Base-by-base conservation (phyloP, 92 coral and sea anemone genomes). In the Siderastrea radians region DNA sequence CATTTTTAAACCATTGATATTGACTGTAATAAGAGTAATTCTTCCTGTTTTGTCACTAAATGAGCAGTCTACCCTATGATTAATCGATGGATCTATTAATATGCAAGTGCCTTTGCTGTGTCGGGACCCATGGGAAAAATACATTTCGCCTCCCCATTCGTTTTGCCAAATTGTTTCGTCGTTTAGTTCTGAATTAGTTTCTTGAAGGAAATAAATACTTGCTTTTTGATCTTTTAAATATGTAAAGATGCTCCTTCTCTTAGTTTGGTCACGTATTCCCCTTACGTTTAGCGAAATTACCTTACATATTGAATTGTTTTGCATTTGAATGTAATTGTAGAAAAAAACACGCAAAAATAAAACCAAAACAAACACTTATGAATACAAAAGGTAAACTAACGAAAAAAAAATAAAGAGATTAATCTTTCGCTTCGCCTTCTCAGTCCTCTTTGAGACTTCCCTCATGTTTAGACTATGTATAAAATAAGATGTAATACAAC, bases 241-340 rank as follows among this genome's bases (percentile, higher is more conserved):
- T 8, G 63, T 8, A 58, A 58, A 65, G 70, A 71, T 71, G 75
- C 55, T 71, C 55, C 54, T 47, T 71, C 75, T 71, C 26, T 71
- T 47, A 5, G 19, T n/a, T 71, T 71, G 52, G 12, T 71, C 54
- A 2, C 75, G 75, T 71, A 71, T 12, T 71, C 75, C 54, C 54
- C 75, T 13, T 71, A 71, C 26, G 26, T 16, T 46, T 1, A 71
- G 55, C 45, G 55, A 1, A 6, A 71, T 47, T 5, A 71, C 57
- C 3, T 47, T 71, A n/a, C 75, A 71, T 47, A 16, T 11, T 47
- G 12, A 71, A n/a, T 49, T 47, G 12, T 71, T 71, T 12, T 71
- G 75, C 54, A 71, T 71, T 47, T 15, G 26, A 71, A 47, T 71
- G 54, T 47, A 47, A 48, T 10, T 47, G 38, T 47, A 13, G 52